phyloP scores from a whole-genome alignment of 2,113 vertebrate species.

The Rutilus rutilus region DNA sequence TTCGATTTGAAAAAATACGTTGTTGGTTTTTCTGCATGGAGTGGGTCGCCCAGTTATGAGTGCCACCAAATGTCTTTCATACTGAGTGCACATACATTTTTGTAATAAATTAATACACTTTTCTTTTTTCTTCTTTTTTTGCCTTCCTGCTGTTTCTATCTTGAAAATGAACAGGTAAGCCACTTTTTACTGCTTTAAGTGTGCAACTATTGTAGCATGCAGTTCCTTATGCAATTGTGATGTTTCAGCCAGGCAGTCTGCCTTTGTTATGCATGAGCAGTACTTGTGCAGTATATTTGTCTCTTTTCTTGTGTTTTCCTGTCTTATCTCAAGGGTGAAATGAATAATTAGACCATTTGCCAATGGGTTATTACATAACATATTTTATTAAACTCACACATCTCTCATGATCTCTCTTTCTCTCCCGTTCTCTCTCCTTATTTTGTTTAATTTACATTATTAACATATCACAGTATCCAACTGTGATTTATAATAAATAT shows the following conservation, averaged over 20 bases:
- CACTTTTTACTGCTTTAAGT: neutral
- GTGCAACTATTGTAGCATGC: slow-evolving; percentile 4
- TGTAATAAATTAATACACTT: neutral
- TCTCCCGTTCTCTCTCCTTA: neutral
- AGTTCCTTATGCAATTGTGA: slow-evolving; percentile 4
- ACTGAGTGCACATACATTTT: neutral
- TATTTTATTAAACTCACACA: neutral
- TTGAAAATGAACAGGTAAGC: slow-evolving; percentile 35
- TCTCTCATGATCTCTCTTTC: neutral
- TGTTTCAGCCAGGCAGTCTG: slow-evolving; percentile 13
- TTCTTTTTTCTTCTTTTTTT: slow-evolving; percentile 9
- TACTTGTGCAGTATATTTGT: neutral
- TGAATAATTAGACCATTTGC: slow-evolving; percentile 28
- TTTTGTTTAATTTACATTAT: slow-evolving; percentile 21
- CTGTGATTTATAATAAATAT: neutral
- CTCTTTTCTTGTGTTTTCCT: slow-evolving; percentile 25
- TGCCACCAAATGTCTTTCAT: neutral
- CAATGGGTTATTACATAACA: slow-evolving; percentile 37
- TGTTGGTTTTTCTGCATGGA: neutral
- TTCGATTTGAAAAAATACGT: neutral
- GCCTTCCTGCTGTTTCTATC: slow-evolving; percentile 5
- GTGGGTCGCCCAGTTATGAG: neutral
- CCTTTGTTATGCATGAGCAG: slow-evolving; percentile 24
- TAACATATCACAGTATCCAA: slow-evolving; percentile 2
- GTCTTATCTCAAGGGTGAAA: slow-evolving; percentile 31